Percentiles rank a stretch among this genome's conserved stretches.
These are phyloP conservation scores for Scleropages formosus DNA, from an alignment of 2,797 vertebrate species.

Conservation along the genomic window DNA sequence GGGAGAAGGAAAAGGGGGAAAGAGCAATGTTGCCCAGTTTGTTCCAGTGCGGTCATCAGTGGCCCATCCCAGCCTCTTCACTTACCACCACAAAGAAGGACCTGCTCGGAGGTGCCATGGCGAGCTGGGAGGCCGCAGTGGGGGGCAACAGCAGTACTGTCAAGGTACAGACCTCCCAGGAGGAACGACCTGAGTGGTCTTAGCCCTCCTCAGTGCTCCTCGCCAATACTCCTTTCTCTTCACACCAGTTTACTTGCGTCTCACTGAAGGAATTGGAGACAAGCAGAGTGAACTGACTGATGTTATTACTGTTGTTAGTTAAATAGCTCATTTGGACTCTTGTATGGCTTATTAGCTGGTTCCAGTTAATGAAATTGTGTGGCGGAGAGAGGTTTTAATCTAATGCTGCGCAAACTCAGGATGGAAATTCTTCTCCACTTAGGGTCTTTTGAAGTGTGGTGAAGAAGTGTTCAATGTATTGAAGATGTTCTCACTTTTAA, in stretches of 20 bases:
- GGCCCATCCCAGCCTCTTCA: constrained; percentile 56
- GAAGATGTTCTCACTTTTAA: background rate
- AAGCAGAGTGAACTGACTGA: background rate
- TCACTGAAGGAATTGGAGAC: background rate
- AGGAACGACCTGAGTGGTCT: no score
- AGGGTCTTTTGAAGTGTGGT: background rate
- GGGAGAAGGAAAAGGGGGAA: constrained; percentile 14
- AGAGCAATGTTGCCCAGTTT: constrained; percentile 59
- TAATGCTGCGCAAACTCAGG: background rate
- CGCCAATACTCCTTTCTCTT: background rate
- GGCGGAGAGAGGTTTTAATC: background rate
- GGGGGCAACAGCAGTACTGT: no score
- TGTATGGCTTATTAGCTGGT: background rate
- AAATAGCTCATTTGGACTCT: background rate
- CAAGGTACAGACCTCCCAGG: no score
- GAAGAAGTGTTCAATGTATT: background rate
- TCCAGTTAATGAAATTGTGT: background rate
- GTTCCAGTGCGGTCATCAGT: constrained; percentile 53
- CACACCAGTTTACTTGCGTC: background rate
- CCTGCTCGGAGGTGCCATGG: background rate
- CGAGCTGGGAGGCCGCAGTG: no score
- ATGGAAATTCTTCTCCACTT: background rate
- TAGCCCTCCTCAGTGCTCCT: background rate
- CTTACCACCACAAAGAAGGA: constrained; percentile 54
- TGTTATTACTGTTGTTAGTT: background rate